Conservation (phyloP, 2,888 invertebrate genomes). For the Mythimna loreyi region DNA sequence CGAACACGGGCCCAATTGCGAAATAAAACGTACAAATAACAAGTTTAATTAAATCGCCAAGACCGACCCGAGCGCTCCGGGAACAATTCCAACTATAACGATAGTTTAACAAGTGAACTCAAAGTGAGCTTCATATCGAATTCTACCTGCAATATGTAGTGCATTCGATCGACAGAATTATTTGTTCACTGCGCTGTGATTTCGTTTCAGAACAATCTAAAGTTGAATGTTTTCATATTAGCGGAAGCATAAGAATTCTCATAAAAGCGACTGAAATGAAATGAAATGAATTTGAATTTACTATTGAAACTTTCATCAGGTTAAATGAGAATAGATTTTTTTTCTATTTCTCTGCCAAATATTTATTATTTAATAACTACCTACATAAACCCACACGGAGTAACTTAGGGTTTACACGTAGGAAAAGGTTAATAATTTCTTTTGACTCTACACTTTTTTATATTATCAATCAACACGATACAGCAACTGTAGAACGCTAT, state of each 20-base stretch:
- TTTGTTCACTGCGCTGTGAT: slow-evolving; percentile 71
- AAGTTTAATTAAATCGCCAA: slow-evolving; percentile 90
- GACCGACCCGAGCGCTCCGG: slow-evolving; percentile 74
- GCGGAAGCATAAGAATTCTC: slow-evolving; percentile 33
- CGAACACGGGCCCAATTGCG: slow-evolving; percentile 82
- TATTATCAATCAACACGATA: background rate
- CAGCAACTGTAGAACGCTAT: slow-evolving; percentile 3
- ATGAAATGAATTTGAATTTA: slow-evolving; percentile 6
- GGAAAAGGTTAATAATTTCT: background rate
- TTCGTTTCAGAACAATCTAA: slow-evolving; percentile 57
- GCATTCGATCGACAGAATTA: slow-evolving; percentile 77
- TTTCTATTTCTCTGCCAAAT: slow-evolving; percentile 40
- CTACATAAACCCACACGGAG: no score
- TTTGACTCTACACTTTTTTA: background rate
- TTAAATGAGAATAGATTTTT: slow-evolving; percentile 36
- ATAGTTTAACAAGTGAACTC: slow-evolving; percentile 89
- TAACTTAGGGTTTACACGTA: background rate
- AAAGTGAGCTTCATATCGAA: slow-evolving; percentile 83
- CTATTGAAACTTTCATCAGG: slow-evolving; percentile 30
- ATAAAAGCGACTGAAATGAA: slow-evolving; percentile 21
- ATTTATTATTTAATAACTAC: slow-evolving; percentile 41
- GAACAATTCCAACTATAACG: slow-evolving; percentile 86
- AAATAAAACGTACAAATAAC: slow-evolving; percentile 90
- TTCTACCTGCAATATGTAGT: slow-evolving; percentile 78
- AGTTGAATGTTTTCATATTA: slow-evolving; percentile 47